These are phyloP conservation scores for Pontoporia blainvillei DNA, from an alignment of 2,113 vertebrate genomes.

Conservation along the genomic window DNA sequence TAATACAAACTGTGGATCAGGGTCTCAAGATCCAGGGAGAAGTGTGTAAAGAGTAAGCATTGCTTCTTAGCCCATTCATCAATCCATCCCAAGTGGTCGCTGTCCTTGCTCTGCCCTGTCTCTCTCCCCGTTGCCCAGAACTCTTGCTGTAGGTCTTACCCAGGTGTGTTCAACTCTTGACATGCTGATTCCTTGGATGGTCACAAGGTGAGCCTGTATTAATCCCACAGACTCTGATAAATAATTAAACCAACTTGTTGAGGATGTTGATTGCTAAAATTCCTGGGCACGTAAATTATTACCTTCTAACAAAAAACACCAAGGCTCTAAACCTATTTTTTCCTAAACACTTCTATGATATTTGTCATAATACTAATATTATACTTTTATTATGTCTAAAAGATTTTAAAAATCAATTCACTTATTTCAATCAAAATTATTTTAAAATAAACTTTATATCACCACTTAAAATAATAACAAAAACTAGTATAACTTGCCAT, in stretches of 20 bases:
- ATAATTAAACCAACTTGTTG: background rate
- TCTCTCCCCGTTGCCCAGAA: background rate
- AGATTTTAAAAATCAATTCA: background rate
- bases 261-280: background rate
- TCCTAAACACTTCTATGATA: background rate
- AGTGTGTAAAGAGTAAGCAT: fast-evolving
- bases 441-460: background rate
- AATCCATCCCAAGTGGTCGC: background rate
- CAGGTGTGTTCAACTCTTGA: background rate
- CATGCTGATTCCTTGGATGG: background rate
- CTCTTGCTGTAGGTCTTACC: background rate
- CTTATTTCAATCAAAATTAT: background rate
- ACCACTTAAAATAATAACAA: background rate
- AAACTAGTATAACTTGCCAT: background rate
- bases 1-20: background rate
- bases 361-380: background rate
- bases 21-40: background rate
- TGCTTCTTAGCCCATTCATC: background rate
- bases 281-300: background rate
- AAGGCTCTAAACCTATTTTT: background rate
- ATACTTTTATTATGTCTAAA: background rate
- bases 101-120: background rate
- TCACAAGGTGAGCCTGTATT: background rate
- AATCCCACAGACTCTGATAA: background rate
- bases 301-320: background rate